A percentile compares a stretch with the other conserved stretches of the same genome.
Evolutionary conservation across 2,888 invertebrate genomes (phyloP).

Genomic region (Hedya salicella): DNA sequence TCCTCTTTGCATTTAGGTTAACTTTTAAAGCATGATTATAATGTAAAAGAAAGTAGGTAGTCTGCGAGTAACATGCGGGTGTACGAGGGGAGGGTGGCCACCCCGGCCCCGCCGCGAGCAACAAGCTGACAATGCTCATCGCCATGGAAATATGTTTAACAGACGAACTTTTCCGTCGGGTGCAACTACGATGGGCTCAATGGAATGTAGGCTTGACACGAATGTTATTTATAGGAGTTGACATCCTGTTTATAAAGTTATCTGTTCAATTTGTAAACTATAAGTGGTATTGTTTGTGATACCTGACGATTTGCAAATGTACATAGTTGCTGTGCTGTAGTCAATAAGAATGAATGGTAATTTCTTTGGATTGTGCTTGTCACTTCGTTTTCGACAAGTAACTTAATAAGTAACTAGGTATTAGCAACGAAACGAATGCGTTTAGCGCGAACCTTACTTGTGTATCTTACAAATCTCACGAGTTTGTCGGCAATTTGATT

Average conservation of each 20-base stretch:
- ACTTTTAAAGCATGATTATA: neutral
- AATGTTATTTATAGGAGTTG: constrained; percentile 13
- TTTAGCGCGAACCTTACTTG: neutral
- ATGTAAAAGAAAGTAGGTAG: neutral
- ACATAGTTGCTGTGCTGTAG: no score
- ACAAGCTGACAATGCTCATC: constrained; percentile 31
- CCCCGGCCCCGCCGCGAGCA: constrained; percentile 21
- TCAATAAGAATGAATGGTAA: no score
- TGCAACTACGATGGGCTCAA: neutral
- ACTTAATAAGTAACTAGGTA: neutral
- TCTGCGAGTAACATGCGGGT: neutral
- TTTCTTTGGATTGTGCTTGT: neutral
- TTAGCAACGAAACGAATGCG: neutral
- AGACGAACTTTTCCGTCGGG: constrained; percentile 24
- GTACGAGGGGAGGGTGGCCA: constrained; percentile 15
- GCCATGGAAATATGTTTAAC: constrained; percentile 35
- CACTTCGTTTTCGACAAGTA: neutral
- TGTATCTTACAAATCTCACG: neutral
- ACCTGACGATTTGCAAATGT: no score
- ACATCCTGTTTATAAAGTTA: neutral
- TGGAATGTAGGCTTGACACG: constrained; percentile 26
- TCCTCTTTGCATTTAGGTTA: neutral
- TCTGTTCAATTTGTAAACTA: neutral
- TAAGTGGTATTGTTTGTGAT: neutral
- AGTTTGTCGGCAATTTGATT: constrained; percentile 25